Conservation (phyloP, 2,797 vertebrate genomes). For the Cebuella pygmaea region DNA sequence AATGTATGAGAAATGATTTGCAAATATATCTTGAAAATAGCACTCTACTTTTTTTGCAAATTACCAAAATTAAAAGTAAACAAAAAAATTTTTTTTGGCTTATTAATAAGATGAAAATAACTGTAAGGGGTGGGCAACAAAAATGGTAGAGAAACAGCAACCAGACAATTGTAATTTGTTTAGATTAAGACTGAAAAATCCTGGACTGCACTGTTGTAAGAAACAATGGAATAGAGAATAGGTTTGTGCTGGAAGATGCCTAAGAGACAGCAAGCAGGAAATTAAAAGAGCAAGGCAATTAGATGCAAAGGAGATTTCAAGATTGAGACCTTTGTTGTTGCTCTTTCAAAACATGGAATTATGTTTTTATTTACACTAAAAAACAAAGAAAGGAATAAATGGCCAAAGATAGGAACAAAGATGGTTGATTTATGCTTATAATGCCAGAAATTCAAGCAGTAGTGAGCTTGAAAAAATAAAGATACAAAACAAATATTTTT, state of each 20-base stretch:
- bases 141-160: not conserved
- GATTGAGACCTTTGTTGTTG: not conserved
- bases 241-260: not conserved
- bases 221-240: not conserved
- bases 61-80: not conserved
- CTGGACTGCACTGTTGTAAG: not conserved
- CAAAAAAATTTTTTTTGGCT: not conserved
- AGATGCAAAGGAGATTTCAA: conserved; percentile 44
- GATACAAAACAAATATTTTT: not conserved
- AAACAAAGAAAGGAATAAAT: not conserved
- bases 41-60: not conserved
- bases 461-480: not conserved
- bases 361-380: not conserved
- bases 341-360: not conserved
- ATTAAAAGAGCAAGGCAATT: conserved; percentile 58
- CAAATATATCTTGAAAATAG: not conserved
- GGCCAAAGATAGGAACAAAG: conserved; percentile 20
- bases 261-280: conserved; percentile 44
- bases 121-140: rapidly evolving
- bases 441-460: not conserved
- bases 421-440: not conserved
- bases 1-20: not conserved
- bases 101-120: not conserved
- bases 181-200: not conserved
- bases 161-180: not conserved